Evolutionary conservation across 2,888 invertebrate species (phyloP).

Genomic region (Mylabris sibirica): DNA sequence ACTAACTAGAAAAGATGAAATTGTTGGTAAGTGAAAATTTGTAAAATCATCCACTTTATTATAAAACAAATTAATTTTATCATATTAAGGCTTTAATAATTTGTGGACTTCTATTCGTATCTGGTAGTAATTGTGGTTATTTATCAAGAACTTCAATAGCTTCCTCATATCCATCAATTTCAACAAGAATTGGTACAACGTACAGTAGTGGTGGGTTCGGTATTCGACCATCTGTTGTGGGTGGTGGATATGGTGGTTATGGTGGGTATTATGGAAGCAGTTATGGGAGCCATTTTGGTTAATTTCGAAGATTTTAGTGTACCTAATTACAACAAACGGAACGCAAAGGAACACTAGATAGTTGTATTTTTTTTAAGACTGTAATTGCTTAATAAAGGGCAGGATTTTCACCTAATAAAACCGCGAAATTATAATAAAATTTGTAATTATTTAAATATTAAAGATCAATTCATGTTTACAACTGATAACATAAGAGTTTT

Average conservation of each 20-base stretch:
- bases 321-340: not conserved
- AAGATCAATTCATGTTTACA: not conserved
- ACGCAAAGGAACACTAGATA: not conserved
- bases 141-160: not conserved
- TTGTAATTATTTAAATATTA: not conserved
- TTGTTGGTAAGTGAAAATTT: not conserved
- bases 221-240: not conserved
- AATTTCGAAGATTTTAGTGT: not conserved
- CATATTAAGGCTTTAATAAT: not conserved
- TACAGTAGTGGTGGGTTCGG: not conserved
- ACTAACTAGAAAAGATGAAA: not conserved
- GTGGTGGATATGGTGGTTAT: not conserved
- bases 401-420: slow-evolving; percentile 8
- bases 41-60: not conserved
- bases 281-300: not conserved
- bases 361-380: not conserved
- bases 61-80: not conserved
- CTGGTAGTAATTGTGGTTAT: not conserved
- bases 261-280: not conserved
- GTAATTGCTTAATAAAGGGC: not conserved
- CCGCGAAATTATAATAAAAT: not conserved
- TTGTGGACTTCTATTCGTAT: not conserved
- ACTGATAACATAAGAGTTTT: not conserved
- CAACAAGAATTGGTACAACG: not conserved
- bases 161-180: not conserved